A percentile compares a stretch with the other conserved stretches of the same genome.
Evolutionary conservation across 2,888 invertebrate species (phyloP).

Genomic region (Ligdia adustata): DNA sequence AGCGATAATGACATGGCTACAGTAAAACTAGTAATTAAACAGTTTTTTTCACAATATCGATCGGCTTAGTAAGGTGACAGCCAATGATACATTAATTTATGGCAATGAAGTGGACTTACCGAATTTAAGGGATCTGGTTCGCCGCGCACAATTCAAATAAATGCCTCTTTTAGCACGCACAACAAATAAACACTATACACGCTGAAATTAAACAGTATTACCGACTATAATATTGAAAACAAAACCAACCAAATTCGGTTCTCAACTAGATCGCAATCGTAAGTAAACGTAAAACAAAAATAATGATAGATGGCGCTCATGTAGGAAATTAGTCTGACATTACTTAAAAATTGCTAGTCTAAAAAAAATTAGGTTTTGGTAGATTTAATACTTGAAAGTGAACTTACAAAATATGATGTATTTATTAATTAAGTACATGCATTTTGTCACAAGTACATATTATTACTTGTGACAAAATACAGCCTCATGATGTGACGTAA

Average conservation of each 20-base stretch:
- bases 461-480: no score
- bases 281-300: conserved; percentile 20
- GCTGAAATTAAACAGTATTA: no score
- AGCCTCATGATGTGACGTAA: no score
- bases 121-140: background rate
- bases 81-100: conserved; percentile 10
- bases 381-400: no score
- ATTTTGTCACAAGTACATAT: no score
- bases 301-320: conserved; percentile 28
- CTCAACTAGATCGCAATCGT: no score
- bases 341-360: background rate
- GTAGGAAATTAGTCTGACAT: no score
- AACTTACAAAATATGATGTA: no score
- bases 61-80: conserved; percentile 54
- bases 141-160: background rate
- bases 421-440: no score
- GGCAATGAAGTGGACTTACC: conserved; percentile 16
- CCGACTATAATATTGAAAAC: no score
- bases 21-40: conserved; percentile 43
- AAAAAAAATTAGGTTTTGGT: background rate
- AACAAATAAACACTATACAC: conserved; percentile 8
- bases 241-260: background rate
- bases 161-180: conserved; percentile 7
- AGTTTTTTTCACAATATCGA: conserved; percentile 69
- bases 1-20: background rate